Conservation (phyloP, 35 echinoderm and acorn worm species). For the Holothuria glaberrima region DNA sequence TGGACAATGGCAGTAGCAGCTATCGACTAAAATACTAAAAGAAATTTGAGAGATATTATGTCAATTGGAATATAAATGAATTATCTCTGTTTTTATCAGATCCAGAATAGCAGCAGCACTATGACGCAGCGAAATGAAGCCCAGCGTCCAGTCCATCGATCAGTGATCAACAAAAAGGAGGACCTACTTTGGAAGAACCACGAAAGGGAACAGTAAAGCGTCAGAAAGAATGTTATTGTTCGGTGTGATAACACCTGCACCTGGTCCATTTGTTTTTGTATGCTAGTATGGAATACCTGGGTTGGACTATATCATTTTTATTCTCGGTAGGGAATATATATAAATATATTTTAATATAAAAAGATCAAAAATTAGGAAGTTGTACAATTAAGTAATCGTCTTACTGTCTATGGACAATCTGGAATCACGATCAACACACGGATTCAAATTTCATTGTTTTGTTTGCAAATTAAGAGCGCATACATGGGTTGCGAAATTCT, state of each 20-base stretch:
- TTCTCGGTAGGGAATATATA: not conserved
- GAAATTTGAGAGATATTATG: not conserved
- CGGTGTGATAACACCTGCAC: not conserved
- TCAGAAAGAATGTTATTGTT: constrained; percentile 13
- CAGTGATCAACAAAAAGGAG: constrained; percentile 27
- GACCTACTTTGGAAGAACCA: constrained; percentile 22
- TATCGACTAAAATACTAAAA: not conserved
- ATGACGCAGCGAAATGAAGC: not conserved
- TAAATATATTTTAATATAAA: not conserved
- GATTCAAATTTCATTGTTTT: constrained; percentile 19
- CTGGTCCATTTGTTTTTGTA: not conserved
- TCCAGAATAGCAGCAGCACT: not conserved
- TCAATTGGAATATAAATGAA: not conserved
- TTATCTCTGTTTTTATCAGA: constrained; percentile 41
- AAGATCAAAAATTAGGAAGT: not conserved
- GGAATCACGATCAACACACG: constrained; percentile 9
- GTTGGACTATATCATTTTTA: constrained; percentile 17
- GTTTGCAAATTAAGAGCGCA: constrained; percentile 28
- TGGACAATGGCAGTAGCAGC: not conserved
- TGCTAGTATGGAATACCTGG: not conserved
- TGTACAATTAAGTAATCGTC: constrained; percentile 26
- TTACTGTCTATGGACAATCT: constrained; percentile 11
- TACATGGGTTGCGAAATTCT: not conserved
- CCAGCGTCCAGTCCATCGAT: constrained; percentile 17
- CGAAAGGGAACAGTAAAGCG: constrained; percentile 22